Evolutionary conservation across 2,888 invertebrate species (phyloP).

Genomic region (Chrysolina oricalcia): DNA sequence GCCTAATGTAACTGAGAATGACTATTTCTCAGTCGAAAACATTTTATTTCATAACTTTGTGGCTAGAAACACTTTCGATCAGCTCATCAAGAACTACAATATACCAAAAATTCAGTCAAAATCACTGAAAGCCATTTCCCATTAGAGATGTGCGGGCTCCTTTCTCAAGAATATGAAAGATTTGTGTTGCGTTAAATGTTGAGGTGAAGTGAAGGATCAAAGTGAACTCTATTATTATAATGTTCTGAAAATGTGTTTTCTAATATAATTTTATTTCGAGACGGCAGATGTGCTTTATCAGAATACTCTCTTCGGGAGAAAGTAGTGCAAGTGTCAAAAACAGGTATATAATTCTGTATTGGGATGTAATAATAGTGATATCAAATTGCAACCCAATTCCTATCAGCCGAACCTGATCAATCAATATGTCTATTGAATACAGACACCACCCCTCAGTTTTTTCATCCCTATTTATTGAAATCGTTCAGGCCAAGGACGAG

Average conservation of each 20-base stretch:
- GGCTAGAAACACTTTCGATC: no score
- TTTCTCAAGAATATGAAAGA: no score
- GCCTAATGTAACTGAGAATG: no score
- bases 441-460: constrained; percentile 21
- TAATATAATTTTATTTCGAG: neutral
- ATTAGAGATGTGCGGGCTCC: no score
- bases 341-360: constrained; percentile 29
- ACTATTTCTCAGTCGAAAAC: no score
- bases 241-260: neutral
- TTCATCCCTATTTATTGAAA: neutral
- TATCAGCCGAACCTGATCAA: constrained; percentile 29
- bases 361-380: constrained; percentile 28
- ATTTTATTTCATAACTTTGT: no score
- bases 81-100: no score
- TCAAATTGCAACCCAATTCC: constrained; percentile 28
- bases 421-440: constrained; percentile 30
- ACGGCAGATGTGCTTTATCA: constrained; percentile 20
- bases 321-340: constrained; percentile 32
- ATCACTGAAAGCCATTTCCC: no score
- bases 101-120: no score
- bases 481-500: constrained; percentile 24
- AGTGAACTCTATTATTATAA: neutral
- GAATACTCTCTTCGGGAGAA: constrained; percentile 23
- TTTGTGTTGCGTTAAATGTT: no score
- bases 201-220: neutral